Evolutionary conservation across 2,113 vertebrate species (phyloP), one percentile per base, ranked within the genome.

Genomic region (Natator depressus): DNA sequence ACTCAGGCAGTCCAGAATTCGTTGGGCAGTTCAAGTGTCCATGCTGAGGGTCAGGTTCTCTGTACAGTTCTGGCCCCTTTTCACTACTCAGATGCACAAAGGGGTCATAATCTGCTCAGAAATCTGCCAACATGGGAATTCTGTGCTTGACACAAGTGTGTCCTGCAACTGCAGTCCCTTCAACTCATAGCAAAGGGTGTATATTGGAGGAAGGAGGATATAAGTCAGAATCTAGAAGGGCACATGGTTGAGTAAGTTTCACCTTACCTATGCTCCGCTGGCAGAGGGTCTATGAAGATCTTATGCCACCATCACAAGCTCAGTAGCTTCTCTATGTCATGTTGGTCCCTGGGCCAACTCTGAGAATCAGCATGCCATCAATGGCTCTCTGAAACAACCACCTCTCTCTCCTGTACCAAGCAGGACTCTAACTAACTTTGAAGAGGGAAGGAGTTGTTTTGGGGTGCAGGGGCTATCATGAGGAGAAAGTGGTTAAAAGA

Each of bases 221-320:
- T n/a, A 47, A 4, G 95, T 75, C 4, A 89, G 76, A 29, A 1
- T 14, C n/a, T 17, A 86, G 14, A 92, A 92, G 7, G 81, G 25
- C 4, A 88, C 0, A 0, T 2, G 42, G 42, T 1, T 1, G 13
- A 89, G 19, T 1, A 53, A 65, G 22, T 6, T 10, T 53, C 4
- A 55, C 85, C 89, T 94, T 91, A n/a, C 11, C 95, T 47, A 80
- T 31, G 29, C 24, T 42, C 6, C 82, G 4, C 4, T 65, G 8
- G 0, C 69, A 14, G 55, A 78, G 84, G 88, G 1, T 12, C 76
- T 72, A 6, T 27, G 83, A 82, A 2, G 6, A 55, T 2, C 4
- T 51, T 38, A 76, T 2, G 10, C 46, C 29, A 57, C 17, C 24
- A 38, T 88, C 82, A 6, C 1, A 90, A 79, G n/a, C 1, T 80